These are phyloP conservation scores for Gymnarchus niloticus DNA, from an alignment of 2,113 vertebrate genomes.

Conservation along the genomic window DNA sequence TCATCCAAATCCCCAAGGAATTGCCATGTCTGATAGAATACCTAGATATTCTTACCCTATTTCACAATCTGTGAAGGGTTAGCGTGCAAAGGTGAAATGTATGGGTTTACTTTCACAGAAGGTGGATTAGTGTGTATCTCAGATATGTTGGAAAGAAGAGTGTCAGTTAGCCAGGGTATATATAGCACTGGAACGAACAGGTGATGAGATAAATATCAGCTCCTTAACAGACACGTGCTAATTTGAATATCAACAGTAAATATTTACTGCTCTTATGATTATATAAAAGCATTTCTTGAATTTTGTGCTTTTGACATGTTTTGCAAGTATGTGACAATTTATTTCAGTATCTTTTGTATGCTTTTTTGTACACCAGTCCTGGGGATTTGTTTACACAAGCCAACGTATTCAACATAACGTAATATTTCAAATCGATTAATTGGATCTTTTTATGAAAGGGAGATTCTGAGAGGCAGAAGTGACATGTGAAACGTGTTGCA, in stretches of 20 bases:
- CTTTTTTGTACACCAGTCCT: not conserved
- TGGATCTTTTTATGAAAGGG: not conserved
- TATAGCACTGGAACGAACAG: not conserved
- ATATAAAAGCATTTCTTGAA: not conserved
- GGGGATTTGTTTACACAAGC: not conserved
- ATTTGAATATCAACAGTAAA: not conserved
- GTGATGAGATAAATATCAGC: conserved; percentile 10
- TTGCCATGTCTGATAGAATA: not conserved
- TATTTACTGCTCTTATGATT: not conserved
- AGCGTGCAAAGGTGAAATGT: not conserved
- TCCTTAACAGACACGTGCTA: not conserved
- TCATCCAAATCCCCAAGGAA: not conserved
- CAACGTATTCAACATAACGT: not conserved
- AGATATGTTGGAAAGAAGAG: not conserved
- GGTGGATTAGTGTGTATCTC: not conserved
- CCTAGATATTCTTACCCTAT: not conserved
- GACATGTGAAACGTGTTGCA: not conserved
- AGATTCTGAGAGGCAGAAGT: not conserved
- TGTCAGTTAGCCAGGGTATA: not conserved
- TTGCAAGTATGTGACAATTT: not conserved
- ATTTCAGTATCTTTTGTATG: not conserved
- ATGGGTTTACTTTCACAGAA: not conserved
- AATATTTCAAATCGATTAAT: not conserved
- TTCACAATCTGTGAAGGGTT: not conserved
- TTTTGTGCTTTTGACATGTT: not conserved